Conservation (phyloP, 2,888 invertebrate genomes). For the Zele albiditarsus region DNA sequence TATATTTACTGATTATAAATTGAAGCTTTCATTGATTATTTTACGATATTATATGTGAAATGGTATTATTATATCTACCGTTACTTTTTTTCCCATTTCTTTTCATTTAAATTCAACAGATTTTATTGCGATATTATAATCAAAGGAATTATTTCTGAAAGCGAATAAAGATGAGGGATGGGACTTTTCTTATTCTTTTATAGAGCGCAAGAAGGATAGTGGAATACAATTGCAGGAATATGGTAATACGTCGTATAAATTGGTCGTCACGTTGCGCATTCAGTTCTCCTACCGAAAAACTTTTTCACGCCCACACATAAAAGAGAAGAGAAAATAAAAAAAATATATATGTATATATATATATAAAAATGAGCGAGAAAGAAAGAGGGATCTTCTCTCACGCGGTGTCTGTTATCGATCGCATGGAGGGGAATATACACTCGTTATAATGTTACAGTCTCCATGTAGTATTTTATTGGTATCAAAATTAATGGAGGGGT, state of each 20-base stretch:
- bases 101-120: not conserved
- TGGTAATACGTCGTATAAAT: slow-evolving; percentile 28
- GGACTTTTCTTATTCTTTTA: not conserved
- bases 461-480: not conserved
- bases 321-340: not conserved
- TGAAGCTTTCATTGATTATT: not conserved
- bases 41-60: not conserved
- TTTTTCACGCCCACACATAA: slow-evolving; percentile 24
- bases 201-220: not conserved
- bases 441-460: no score
- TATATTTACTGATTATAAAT: not conserved
- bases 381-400: no score
- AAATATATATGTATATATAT: not conserved
- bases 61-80: no score
- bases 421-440: not conserved
- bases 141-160: not conserved
- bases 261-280: slow-evolving; percentile 28
- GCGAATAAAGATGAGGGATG: not conserved
- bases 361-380: no score
- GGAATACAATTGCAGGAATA: slow-evolving; percentile 9
- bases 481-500: not conserved
- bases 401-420: slow-evolving; percentile 24
- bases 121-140: not conserved
- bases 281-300: not conserved
- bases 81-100: not conserved